Evolutionary conservation across 2,797 vertebrate species (phyloP), one percentile per base, ranked within the genome.

Genomic region (Tragelaphus eurycerus): DNA sequence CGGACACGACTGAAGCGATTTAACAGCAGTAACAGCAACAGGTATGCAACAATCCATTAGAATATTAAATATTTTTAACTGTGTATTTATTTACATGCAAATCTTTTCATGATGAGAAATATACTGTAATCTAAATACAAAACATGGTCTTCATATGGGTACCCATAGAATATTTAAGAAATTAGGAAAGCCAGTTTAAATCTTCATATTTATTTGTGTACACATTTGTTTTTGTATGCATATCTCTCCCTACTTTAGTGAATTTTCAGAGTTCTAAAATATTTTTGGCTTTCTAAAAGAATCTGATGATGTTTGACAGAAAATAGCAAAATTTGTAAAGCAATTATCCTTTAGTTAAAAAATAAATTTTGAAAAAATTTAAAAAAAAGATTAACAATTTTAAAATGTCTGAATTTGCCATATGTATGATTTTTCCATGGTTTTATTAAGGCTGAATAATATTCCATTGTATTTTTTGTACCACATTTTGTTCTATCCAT

Each of bases 261-360:
- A 71, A 74, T 94, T 86, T 92, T 86, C 59, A 97, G 57, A 31
- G 21, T n/a, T 88, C 76, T 89, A 79, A 94, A 98, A 81, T 86
- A 83, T 79, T 79, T 43, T 52, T 82, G 31, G 84, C 67, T 93
- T 34, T 59, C 50, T 81, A 14, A 79, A 96, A 38, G 6, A 23
- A 71, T 71, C 67, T 71, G 67, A 38, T 71, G 34, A 38, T 71
- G 67, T 71, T 71, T 71, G 67, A 71, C 34, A 71, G 67, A 38
- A 71, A 71, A 38, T 23, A 71, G 67, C 19, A 38, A 38, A 71
- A 38, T 38, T 38, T 12, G 4, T 38, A 38, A 71, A 71, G 34
- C 10, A 12, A 1, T 71, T 71, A 38, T 71, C 34, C 5, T 71
- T 38, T 21, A 6, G 11, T 23, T 71, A 71, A 71, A 71, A 71